Evolutionary conservation across 2,113 vertebrate species (phyloP).

Genomic region (Sinosuthora webbiana): DNA sequence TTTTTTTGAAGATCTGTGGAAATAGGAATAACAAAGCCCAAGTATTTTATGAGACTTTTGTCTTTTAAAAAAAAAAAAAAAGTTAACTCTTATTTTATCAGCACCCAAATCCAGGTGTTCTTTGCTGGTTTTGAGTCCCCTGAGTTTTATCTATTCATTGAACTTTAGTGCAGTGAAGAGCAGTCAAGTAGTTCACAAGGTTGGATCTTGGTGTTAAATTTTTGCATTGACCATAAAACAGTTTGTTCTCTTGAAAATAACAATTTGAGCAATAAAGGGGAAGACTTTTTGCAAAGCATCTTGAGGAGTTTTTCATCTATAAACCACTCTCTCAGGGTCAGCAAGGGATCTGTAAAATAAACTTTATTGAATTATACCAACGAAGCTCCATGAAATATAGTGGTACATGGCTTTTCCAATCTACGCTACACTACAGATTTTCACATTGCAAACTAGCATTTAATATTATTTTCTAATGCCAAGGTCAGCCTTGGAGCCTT

Average conservation of each 20-base stretch:
- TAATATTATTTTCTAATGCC: not conserved
- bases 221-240: constrained; percentile 20
- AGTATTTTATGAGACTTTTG: not conserved
- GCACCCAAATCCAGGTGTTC: constrained; percentile 57
- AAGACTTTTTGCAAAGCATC: not conserved
- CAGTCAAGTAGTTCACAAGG: constrained; percentile 22
- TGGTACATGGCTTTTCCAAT: not conserved
- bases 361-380: not conserved
- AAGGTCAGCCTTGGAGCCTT: not conserved
- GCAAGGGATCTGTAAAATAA: not conserved
- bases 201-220: not conserved
- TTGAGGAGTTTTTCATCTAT: not conserved
- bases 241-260: constrained; percentile 52
- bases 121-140: constrained; percentile 5
- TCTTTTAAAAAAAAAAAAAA: not conserved
- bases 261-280: constrained; percentile 38
- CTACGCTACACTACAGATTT: not conserved
- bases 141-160: not conserved
- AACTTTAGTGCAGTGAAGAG: constrained; percentile 42
- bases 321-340: not conserved
- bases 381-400: not conserved
- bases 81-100: constrained; percentile 9
- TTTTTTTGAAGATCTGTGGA: not conserved
- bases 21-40: not conserved
- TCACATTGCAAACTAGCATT: not conserved